Evolutionary conservation across 1,140 invertebrate genomes (phyloP), one percentile per base, ranked within the genome.

Genomic region (Condylostylus longicornis): DNA sequence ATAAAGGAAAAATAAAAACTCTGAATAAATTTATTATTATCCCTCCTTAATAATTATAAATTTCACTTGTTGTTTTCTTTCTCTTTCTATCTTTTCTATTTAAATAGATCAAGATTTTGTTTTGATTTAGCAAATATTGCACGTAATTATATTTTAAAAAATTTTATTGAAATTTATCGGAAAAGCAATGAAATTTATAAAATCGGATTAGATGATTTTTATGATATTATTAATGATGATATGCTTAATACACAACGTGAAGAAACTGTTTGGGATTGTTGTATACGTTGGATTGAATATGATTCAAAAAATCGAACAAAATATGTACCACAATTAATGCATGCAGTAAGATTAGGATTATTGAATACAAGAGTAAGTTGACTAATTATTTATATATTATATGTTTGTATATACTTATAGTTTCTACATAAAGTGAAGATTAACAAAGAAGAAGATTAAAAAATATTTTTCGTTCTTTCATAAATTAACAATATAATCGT

Each of bases 351-450:
- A 14, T 67, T 91, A 2, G 87, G 88, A 5, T 64, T 93, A 1
- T 65, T 94, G 47, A 80, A 88, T 36, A 86, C 82, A 0, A 74
- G 85, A 60, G 69, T 69, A n/a, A n/a, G n/a, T n/a, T n/a, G n/a
- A n/a, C n/a, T n/a, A n/a, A n/a, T n/a, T n/a, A n/a, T n/a, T n/a
- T n/a, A n/a, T n/a, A n/a, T n/a, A n/a, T n/a, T n/a, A n/a, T n/a
- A n/a, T n/a, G n/a, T n/a, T n/a, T n/a, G n/a, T n/a, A n/a, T n/a
- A n/a, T n/a, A n/a, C n/a, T n/a, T n/a, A n/a, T n/a, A n/a, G n/a
- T n/a, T n/a, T n/a, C n/a, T n/a, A n/a, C n/a, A n/a, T n/a, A n/a
- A n/a, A n/a, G n/a, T n/a, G n/a, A n/a, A n/a, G n/a, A n/a, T n/a
- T n/a, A n/a, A n/a, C n/a, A n/a, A n/a, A n/a, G n/a, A n/a, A n/a